A percentile compares a stretch with the other conserved stretches of the same genome.
Evolutionary conservation across 2,797 vertebrate species (phyloP).

Genomic region (Lemur catta): DNA sequence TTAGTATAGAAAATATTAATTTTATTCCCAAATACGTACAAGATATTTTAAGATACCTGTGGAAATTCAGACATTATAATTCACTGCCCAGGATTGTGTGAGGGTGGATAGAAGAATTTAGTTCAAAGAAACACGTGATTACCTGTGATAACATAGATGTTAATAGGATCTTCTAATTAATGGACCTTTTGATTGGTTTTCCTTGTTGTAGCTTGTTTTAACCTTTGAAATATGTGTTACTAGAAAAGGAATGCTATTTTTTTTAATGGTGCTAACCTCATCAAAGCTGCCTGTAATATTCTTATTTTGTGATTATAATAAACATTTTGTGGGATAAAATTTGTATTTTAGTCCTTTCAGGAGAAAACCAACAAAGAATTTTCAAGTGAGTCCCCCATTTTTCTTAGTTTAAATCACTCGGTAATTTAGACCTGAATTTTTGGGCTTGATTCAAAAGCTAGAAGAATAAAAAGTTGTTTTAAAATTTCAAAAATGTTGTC

Average conservation of each 20-base stretch:
- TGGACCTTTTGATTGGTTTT: constrained; percentile 3
- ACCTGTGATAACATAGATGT: neutral
- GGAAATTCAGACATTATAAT: neutral
- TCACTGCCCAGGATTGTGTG: neutral
- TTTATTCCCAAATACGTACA: constrained; percentile 24
- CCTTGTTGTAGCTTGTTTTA: constrained; percentile 47
- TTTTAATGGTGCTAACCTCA: neutral
- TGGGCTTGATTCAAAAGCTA: neutral
- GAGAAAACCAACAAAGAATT: constrained; percentile 62
- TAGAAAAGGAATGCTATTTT: constrained; percentile 50
- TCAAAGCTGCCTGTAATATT: constrained; percentile 42
- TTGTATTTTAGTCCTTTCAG: constrained; percentile 71
- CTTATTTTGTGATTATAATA: constrained; percentile 61
- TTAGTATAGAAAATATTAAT: neutral
- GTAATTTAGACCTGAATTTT: constrained; percentile 13
- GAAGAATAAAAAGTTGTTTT: neutral
- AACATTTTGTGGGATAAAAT: constrained; percentile 62
- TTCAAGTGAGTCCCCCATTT: constrained; percentile 48
- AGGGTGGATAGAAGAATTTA: constrained; percentile 13
- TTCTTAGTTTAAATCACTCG: constrained; percentile 16
- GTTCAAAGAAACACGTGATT: constrained; percentile 35
- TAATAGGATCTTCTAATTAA: constrained; percentile 18
- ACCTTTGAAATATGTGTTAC: constrained; percentile 45
- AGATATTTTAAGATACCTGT: neutral
- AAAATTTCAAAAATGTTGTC: neutral